A percentile compares a stretch with the other conserved stretches of the same genome.
These are phyloP conservation scores for Pseudoatta argentina DNA, from an alignment of 1,140 invertebrate genomes.

Conservation along the genomic window DNA sequence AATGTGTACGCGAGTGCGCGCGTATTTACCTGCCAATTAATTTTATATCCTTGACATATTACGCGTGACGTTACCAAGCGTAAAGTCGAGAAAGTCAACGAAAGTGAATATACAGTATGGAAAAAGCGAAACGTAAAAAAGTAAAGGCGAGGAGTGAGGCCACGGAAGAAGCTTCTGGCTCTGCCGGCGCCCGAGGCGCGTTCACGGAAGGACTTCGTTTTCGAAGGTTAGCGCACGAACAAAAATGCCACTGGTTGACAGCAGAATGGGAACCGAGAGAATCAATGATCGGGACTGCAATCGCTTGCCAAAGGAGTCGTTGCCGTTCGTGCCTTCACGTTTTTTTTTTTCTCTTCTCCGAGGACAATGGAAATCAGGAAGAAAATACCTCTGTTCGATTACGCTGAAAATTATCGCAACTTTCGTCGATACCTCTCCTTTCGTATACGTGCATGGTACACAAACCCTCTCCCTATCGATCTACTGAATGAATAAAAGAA, in stretches of 20 bases:
- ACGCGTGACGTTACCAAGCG: background rate
- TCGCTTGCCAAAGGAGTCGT: constrained; percentile 49
- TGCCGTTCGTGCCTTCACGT: constrained; percentile 33
- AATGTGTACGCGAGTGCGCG: too few species aligned
- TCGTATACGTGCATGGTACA: background rate
- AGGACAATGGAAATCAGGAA: constrained; percentile 60
- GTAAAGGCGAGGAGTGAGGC: background rate
- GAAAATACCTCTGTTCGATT: constrained; percentile 30
- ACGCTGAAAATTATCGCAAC: constrained; percentile 48
- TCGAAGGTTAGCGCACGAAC: constrained; percentile 70
- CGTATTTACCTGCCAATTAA: constrained; percentile 36
- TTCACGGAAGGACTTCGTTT: constrained; percentile 71
- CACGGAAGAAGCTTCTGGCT: constrained; percentile 39
- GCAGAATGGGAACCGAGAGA: constrained; percentile 70
- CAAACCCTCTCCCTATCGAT: background rate
- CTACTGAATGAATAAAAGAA: background rate
- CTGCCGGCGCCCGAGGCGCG: constrained; percentile 18
- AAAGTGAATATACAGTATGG: constrained; percentile 44
- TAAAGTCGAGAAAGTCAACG: constrained; percentile 27
- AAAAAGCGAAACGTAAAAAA: constrained; percentile 57
- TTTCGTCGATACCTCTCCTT: constrained; percentile 22
- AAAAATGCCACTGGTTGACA: constrained; percentile 72
- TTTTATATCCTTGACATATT: constrained; percentile 30
- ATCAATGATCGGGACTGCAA: constrained; percentile 73
- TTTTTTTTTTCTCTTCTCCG: constrained; percentile 2